Conservation (phyloP, 1,140 invertebrate genomes). For the Acromyrmex echinatior region DNA sequence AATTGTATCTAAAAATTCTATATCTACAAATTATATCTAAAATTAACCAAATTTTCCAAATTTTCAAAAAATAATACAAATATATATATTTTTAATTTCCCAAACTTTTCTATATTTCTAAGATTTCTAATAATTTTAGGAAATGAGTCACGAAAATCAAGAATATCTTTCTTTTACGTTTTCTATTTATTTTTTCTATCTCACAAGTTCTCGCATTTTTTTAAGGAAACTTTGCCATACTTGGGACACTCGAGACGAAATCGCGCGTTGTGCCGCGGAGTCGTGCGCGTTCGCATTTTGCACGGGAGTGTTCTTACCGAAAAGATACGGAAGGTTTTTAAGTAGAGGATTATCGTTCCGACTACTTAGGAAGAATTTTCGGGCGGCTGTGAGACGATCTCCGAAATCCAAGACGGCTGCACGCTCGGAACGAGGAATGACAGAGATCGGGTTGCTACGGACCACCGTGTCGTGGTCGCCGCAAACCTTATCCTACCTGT, state of each 20-base stretch:
- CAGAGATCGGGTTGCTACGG: conserved; percentile 85
- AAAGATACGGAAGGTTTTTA: conserved; percentile 76
- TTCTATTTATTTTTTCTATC: background rate
- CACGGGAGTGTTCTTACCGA: conserved; percentile 17
- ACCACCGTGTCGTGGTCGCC: conserved; percentile 83
- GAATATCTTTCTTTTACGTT: background rate
- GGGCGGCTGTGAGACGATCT: conserved; percentile 76
- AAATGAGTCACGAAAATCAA: background rate
- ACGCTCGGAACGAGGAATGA: conserved; percentile 77
- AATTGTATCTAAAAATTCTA: no score
- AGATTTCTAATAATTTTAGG: background rate
- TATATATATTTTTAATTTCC: background rate
- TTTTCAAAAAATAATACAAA: background rate
- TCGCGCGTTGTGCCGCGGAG: background rate
- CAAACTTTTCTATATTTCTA: background rate
- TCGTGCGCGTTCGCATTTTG: background rate
- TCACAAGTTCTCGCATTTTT: background rate
- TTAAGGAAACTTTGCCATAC: background rate
- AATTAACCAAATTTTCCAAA: background rate
- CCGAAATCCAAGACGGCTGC: conserved; percentile 83
- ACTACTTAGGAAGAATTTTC: conserved; percentile 83
- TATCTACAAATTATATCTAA: no score
- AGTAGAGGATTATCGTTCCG: conserved; percentile 82
- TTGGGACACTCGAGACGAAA: conserved; percentile 4
- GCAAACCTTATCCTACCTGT: conserved; percentile 86